Percentiles rank a stretch among this genome's conserved stretches.
These are phyloP conservation scores for Parthenolecanium corni DNA, from an alignment of 2,888 invertebrate species.

Conservation along the genomic window DNA sequence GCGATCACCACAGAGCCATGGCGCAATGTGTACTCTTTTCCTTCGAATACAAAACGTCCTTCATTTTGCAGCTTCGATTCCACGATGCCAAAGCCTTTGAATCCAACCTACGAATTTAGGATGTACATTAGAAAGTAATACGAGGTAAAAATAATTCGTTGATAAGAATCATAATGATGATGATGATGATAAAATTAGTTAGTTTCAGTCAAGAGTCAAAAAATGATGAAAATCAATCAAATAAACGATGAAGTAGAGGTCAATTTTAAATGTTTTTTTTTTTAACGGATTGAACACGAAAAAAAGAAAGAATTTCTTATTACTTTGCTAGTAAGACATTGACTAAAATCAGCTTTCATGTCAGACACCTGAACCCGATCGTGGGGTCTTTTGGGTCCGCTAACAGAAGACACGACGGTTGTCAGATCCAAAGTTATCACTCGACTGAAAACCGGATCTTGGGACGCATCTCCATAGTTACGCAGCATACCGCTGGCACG, in stretches of 20 bases:
- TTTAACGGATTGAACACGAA: neutral
- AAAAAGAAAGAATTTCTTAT: constrained; percentile 34
- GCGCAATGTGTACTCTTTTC: constrained; percentile 60
- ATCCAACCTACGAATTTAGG: constrained; percentile 66
- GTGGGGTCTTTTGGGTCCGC: constrained; percentile 94
- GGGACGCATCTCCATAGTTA: constrained; percentile 57
- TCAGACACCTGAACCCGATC: constrained; percentile 82
- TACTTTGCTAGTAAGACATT: constrained; percentile 79
- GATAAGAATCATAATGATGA: no score
- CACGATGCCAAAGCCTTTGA: constrained; percentile 78
- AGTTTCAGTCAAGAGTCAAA: no score
- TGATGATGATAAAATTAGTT: no score
- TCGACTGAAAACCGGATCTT: constrained; percentile 72
- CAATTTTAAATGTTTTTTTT: neutral
- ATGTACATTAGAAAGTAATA: constrained; percentile 6
- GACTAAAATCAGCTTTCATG: constrained; percentile 79
- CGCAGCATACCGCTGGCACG: constrained; percentile 69
- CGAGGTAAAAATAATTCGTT: no score
- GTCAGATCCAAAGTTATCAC: constrained; percentile 72
- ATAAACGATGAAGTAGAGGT: no score
- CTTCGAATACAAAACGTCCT: constrained; percentile 70
- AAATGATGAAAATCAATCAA: neutral
- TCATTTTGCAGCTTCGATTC: constrained; percentile 49
- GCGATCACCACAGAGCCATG: constrained; percentile 95
- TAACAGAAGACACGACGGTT: constrained; percentile 85